These are phyloP conservation scores for Poicephalus gulielmi DNA, from an alignment of 2,113 vertebrate species.

Conservation along the genomic window DNA sequence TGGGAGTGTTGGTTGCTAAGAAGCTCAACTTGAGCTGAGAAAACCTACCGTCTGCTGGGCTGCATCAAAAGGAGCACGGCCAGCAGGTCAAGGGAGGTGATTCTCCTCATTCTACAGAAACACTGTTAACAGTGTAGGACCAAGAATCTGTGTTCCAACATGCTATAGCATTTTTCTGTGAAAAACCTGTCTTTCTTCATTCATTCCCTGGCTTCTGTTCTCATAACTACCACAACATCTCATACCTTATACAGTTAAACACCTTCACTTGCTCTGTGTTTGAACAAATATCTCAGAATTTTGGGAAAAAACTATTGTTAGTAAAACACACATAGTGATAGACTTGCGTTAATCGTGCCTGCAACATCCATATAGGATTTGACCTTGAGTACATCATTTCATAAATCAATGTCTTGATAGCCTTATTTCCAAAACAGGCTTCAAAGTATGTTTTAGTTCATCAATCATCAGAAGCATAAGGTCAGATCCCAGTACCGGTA, in stretches of 20 bases:
- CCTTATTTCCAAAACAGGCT: background rate
- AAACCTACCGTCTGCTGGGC: background rate
- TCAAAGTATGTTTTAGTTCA: background rate
- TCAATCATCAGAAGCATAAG: background rate
- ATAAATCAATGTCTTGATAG: background rate
- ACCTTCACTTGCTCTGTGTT: background rate
- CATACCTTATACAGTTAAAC: background rate
- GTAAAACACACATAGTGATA: background rate
- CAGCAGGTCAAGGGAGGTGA: background rate
- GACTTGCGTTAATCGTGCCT: background rate
- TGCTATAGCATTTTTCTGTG: background rate
- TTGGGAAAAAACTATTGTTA: background rate
- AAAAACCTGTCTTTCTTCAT: background rate
- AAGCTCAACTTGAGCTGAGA: background rate
- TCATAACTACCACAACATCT: background rate
- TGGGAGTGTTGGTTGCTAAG: background rate
- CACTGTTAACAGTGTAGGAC: background rate
- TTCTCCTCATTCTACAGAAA: background rate
- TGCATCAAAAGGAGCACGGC: background rate
- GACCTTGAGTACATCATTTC: background rate
- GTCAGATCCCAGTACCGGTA: background rate
- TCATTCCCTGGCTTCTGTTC: background rate
- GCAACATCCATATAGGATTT: background rate
- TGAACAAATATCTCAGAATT: background rate
- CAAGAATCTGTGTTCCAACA: background rate